phyloP scores from a whole-genome alignment of 2,113 vertebrate genomes.

The Chiloscyllium plagiosum region DNA sequence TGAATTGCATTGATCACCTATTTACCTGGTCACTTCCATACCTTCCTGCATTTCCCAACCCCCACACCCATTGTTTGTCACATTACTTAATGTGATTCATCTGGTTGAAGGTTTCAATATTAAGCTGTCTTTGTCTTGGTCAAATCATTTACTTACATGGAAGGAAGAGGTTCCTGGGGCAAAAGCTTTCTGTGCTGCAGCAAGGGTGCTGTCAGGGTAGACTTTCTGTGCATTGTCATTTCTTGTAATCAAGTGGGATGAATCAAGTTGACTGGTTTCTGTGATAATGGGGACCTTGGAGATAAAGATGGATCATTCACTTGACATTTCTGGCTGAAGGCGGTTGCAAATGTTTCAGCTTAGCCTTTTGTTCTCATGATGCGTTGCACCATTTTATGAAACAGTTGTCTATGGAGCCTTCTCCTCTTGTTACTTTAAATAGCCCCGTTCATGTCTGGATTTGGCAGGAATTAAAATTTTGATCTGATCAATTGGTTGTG shows the following conservation, averaged over 20 bases:
- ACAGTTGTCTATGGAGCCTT: neutral
- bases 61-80: neutral
- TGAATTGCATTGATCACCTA: neutral
- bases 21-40: neutral
- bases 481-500: neutral
- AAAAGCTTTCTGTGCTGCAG: neutral
- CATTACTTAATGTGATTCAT: neutral
- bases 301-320: neutral
- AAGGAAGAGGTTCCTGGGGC: neutral
- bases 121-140: neutral
- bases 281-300: neutral
- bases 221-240: neutral
- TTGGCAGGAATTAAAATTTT: neutral
- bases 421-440: neutral
- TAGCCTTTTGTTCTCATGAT: neutral
- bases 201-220: neutral
- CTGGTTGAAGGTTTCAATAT: neutral
- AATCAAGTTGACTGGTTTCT: neutral
- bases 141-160: neutral
- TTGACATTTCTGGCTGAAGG: neutral
- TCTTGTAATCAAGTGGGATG: neutral
- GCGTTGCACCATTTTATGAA: neutral
- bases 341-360: neutral
- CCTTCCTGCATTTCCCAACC: neutral
- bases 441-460: neutral